A percentile compares a stretch with the other conserved stretches of the same genome.
Evolutionary conservation across 2,888 invertebrate species (phyloP).

Genomic region (Caenorhabditis imperialis): DNA sequence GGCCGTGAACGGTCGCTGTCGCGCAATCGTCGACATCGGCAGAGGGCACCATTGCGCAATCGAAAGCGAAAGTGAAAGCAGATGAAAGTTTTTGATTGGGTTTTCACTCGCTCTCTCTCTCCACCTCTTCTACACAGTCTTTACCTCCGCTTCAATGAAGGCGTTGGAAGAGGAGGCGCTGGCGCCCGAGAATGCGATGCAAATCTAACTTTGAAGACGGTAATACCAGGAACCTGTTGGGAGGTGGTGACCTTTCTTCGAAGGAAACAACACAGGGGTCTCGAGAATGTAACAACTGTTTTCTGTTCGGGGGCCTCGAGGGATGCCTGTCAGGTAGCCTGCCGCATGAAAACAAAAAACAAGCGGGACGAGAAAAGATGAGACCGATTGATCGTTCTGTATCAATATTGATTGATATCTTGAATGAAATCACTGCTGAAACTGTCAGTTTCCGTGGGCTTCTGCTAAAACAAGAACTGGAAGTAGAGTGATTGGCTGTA

Average conservation of each 20-base stretch:
- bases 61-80: conserved; percentile 50
- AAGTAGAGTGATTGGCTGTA: conserved; percentile 40
- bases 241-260: conserved; percentile 18
- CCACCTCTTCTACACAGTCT: neutral
- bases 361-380: conserved; percentile 8
- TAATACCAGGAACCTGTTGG: conserved; percentile 15
- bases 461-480: conserved; percentile 9
- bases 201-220: conserved; percentile 19
- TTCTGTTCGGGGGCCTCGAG: neutral
- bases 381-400: conserved; percentile 16
- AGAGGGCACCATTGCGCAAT: conserved; percentile 44
- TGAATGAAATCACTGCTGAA: conserved; percentile 12
- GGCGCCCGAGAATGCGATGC: conserved; percentile 29
- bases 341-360: conserved; percentile 5
- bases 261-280: neutral
- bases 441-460: conserved; percentile 7
- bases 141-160: no score
- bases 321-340: no score
- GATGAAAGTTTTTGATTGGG: conserved; percentile 52
- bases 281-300: conserved; percentile 1
- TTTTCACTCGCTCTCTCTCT: conserved; percentile 22
- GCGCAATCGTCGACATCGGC: conserved; percentile 42
- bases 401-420: conserved; percentile 15
- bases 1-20: conserved; percentile 50
- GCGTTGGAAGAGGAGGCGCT: neutral